Evolutionary conservation across 2,797 vertebrate genomes (phyloP).

Genomic region (Scomberomorus guttatus): DNA sequence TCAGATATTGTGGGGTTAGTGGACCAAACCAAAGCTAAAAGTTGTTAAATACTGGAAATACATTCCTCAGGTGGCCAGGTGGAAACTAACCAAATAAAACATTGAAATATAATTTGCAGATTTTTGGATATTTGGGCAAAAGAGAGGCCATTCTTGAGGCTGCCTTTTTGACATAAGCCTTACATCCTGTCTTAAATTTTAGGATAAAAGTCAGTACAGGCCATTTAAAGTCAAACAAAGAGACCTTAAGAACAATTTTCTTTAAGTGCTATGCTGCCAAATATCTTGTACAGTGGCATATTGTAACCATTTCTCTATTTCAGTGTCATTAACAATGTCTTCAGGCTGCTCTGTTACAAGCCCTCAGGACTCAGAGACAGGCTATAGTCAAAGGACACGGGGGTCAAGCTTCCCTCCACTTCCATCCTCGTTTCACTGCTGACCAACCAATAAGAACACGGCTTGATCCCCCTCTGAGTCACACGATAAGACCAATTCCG

Average conservation of each 20-base stretch:
- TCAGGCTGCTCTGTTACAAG: conserved; percentile 1
- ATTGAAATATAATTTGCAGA: not conserved
- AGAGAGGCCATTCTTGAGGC: not conserved
- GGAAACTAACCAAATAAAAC: not conserved
- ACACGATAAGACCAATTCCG: conserved; percentile 6
- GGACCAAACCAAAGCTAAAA: not conserved
- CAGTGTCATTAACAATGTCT: conserved; percentile 14
- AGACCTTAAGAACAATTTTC: not conserved
- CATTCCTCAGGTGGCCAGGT: not conserved
- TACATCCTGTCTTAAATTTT: not conserved
- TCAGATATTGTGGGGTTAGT: not conserved
- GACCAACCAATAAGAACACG: conserved; percentile 33
- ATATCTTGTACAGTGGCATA: not conserved
- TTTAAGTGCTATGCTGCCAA: conserved; percentile 11
- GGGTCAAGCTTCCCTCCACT: conserved; percentile 37
- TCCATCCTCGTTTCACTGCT: conserved; percentile 25
- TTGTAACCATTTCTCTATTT: conserved; percentile 23
- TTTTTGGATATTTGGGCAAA: not conserved
- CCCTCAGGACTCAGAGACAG: conserved; percentile 29
- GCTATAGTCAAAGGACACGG: conserved; percentile 30
- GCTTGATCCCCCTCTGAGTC: conserved; percentile 14
- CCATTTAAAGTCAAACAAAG: not conserved
- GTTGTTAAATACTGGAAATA: not conserved
- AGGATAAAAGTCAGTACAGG: not conserved
- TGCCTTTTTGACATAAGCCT: not conserved